These are phyloP conservation scores for Malurus cyaneus DNA, from an alignment of 2,113 vertebrate genomes.

Conservation along the genomic window DNA sequence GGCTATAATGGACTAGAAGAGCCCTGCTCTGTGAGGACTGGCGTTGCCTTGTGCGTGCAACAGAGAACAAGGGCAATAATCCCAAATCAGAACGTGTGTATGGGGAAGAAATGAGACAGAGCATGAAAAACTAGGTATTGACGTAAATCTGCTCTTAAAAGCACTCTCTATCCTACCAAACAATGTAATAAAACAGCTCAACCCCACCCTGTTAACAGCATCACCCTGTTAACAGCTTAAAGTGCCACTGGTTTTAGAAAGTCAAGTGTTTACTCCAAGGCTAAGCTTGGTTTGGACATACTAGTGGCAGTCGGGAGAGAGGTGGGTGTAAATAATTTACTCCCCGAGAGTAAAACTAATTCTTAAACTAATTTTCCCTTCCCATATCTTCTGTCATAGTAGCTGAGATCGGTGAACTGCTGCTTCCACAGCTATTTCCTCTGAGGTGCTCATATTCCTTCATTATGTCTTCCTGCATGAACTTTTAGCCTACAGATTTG, in stretches of 20 bases:
- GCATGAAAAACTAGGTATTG: background rate
- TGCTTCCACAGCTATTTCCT: background rate
- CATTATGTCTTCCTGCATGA: background rate
- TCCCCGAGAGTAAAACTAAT: background rate
- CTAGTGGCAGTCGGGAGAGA: background rate
- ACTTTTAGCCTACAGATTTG: background rate
- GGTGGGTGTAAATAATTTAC: background rate
- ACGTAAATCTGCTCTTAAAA: background rate
- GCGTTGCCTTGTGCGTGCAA: fast-evolving
- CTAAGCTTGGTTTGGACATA: background rate
- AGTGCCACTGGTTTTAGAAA: background rate
- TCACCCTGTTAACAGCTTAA: background rate
- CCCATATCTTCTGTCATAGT: background rate
- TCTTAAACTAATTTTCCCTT: background rate
- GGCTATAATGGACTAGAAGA: background rate
- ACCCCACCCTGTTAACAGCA: background rate
- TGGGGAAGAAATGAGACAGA: background rate
- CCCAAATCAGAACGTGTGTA: background rate
- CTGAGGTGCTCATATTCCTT: background rate
- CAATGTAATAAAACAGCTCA: background rate
- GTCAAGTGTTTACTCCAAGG: background rate
- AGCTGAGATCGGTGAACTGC: background rate
- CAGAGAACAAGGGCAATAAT: background rate
- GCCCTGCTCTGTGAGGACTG: background rate
- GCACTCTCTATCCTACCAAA: background rate